A percentile compares a stretch with the other conserved stretches of the same genome.
Evolutionary conservation across 2,888 invertebrate species (phyloP).

Genomic region (Tenthredo notha): DNA sequence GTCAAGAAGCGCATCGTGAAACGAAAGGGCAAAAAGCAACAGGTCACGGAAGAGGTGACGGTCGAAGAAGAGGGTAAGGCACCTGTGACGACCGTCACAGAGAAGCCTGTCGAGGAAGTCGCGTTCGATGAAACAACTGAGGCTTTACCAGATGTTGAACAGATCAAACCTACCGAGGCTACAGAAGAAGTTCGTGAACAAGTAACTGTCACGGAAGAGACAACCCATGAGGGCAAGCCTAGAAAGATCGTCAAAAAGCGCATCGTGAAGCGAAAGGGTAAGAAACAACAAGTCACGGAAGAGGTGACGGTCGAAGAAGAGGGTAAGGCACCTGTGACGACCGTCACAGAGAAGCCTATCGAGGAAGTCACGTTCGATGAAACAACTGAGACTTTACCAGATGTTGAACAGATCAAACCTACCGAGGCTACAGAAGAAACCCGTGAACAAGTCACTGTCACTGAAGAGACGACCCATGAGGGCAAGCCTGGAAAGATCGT

Average conservation of each 20-base stretch:
- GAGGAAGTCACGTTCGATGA: conserved; percentile 52
- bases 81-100: conserved; percentile 76
- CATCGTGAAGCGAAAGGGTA: conserved; percentile 58
- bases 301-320: too few species aligned
- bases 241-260: conserved; percentile 57
- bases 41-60: conserved; percentile 75
- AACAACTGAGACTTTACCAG: conserved; percentile 60
- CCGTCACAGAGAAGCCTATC: background rate
- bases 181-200: conserved; percentile 74
- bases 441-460: conserved; percentile 71
- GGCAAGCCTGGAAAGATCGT: conserved; percentile 74
- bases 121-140: conserved; percentile 57
- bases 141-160: conserved; percentile 50
- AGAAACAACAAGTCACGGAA: conserved; percentile 59
- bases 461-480: conserved; percentile 76
- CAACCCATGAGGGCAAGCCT: conserved; percentile 66
- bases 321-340: too few species aligned
- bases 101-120: conserved; percentile 69
- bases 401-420: conserved; percentile 63
- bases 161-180: conserved; percentile 57
- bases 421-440: conserved; percentile 68
- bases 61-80: conserved; percentile 78
- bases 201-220: conserved; percentile 63
- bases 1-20: too few species aligned
- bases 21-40: too few species aligned